These are phyloP conservation scores for Clitarchus hookeri DNA, from an alignment of 2,888 invertebrate genomes.

Conservation along the genomic window DNA sequence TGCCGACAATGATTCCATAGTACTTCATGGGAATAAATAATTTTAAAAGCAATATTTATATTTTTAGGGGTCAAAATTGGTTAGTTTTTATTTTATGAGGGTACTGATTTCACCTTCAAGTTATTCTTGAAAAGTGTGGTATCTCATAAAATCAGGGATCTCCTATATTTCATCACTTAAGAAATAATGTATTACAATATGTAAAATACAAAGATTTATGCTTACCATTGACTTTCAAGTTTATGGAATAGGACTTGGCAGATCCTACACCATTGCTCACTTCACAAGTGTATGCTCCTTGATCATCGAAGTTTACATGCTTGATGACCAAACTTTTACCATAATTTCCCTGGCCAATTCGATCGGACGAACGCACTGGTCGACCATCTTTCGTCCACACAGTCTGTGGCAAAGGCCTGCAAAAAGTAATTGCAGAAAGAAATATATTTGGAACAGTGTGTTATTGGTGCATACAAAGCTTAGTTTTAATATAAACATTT, in stretches of 20 bases:
- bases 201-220: constrained; percentile 27
- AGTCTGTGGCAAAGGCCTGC: constrained; percentile 90
- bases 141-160: too few species aligned
- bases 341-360: constrained; percentile 85
- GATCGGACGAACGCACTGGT: constrained; percentile 70
- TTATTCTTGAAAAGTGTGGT: too few species aligned
- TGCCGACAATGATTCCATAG: too few species aligned
- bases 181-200: constrained; percentile 31
- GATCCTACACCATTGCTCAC: constrained; percentile 89
- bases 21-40: too few species aligned
- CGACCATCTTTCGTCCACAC: constrained; percentile 87
- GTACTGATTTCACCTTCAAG: too few species aligned
- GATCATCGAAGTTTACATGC: constrained; percentile 84
- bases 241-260: constrained; percentile 83
- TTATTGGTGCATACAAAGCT: too few species aligned
- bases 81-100: too few species aligned
- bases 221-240: constrained; percentile 71
- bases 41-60: too few species aligned
- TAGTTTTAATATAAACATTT: too few species aligned
- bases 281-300: constrained; percentile 92
- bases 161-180: constrained; percentile 27
- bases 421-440: constrained; percentile 36
- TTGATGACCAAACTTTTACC: constrained; percentile 92
- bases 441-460: too few species aligned
- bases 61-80: too few species aligned